Evolutionary conservation across 2,888 invertebrate species (phyloP).

Genomic region (Oxyteleia sp.): DNA sequence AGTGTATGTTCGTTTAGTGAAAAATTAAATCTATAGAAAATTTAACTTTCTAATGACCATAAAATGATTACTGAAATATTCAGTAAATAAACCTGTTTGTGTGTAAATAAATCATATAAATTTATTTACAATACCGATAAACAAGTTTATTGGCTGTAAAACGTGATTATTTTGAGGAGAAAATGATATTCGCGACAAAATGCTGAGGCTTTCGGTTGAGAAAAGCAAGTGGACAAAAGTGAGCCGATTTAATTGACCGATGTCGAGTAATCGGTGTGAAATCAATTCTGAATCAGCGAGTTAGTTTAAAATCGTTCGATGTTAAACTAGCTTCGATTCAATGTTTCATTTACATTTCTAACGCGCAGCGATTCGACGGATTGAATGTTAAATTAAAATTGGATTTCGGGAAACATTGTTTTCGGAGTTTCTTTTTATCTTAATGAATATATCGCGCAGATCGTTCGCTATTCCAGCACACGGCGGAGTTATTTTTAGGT

Average conservation of each 20-base stretch:
- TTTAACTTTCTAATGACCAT: no score
- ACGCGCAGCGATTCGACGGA: constrained; percentile 9
- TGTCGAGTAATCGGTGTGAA: constrained; percentile 13
- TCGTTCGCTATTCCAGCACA: constrained; percentile 1
- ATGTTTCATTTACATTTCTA: constrained; percentile 21
- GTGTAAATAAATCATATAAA: no score
- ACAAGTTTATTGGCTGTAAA: no score
- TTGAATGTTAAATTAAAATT: constrained; percentile 29
- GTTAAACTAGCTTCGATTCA: constrained; percentile 14
- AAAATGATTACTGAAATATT: no score
- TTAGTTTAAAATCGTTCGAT: constrained; percentile 11
- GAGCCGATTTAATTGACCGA: constrained; percentile 11
- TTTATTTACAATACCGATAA: not conserved
- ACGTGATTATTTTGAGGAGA: no score
- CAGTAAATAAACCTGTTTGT: no score
- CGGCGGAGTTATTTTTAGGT: constrained; percentile 17
- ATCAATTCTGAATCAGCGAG: constrained; percentile 13
- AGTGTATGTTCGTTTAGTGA: no score
- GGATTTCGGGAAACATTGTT: constrained; percentile 14
- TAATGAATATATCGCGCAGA: constrained; percentile 10
- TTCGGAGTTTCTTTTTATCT: constrained; percentile 3
- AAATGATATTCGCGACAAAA: no score
- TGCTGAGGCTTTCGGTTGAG: not conserved
- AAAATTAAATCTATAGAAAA: no score
- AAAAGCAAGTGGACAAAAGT: not conserved